A percentile compares a stretch with the other conserved stretches of the same genome.
phyloP scores from a whole-genome alignment of 2,797 vertebrate species.

The Tenualosa thibaudeaui region DNA sequence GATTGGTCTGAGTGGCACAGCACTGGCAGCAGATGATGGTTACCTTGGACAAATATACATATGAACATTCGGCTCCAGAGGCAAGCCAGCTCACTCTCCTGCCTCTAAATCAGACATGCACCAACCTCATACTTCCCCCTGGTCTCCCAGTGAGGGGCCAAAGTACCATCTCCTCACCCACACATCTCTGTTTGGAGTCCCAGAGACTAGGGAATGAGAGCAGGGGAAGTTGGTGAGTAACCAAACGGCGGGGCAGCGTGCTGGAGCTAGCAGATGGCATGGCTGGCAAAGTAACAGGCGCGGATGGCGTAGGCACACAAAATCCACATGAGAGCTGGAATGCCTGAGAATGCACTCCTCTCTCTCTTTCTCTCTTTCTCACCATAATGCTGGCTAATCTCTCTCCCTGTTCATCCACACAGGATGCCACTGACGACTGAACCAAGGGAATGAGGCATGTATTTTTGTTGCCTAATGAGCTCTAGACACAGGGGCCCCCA shows the following conservation, averaged over 20 bases:
- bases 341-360: conserved; percentile 22
- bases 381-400: not conserved
- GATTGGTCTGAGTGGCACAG: not conserved
- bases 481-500: not conserved
- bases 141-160: not conserved
- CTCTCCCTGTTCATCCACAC: not conserved
- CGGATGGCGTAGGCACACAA: conserved; percentile 58
- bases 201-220: not conserved
- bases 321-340: conserved; percentile 67
- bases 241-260: conserved; percentile 68
- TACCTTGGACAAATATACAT: not conserved
- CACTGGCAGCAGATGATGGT: not conserved
- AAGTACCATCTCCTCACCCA: not conserved
- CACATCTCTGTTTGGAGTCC: not conserved
- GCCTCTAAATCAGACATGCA: not conserved
- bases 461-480: not conserved
- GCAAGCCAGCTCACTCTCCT: not conserved
- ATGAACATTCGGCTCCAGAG: not conserved
- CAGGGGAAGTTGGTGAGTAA: conserved; percentile 36
- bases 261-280: conserved; percentile 74
- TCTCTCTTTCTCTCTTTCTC: not conserved
- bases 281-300: conserved; percentile 64
- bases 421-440: not conserved
- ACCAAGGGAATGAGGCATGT: conserved; percentile 3
- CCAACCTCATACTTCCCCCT: not conserved